A percentile compares a stretch with the other conserved stretches of the same genome.
phyloP scores from a whole-genome alignment of 2,113 vertebrate genomes.

The Ivindomyrus marchei region DNA sequence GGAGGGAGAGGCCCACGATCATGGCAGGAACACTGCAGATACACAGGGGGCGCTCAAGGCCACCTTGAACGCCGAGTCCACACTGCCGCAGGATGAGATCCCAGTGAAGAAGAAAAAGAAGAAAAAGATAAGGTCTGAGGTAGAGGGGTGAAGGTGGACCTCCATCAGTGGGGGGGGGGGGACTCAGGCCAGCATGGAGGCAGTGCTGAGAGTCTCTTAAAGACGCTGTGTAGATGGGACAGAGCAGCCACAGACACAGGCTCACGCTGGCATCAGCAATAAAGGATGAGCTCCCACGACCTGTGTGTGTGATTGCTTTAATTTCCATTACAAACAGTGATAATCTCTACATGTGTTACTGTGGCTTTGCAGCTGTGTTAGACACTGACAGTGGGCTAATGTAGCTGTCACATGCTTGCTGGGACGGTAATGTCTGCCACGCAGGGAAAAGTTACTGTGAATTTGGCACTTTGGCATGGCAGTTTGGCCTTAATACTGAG shows the following conservation, averaged over 20 bases:
- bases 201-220: neutral
- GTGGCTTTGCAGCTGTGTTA: neutral
- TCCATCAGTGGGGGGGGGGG: neutral
- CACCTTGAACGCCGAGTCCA: neutral
- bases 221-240: neutral
- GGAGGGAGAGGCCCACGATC: slow-evolving; percentile 21
- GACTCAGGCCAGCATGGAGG: neutral
- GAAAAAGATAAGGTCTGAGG: neutral
- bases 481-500: neutral
- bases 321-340: neutral
- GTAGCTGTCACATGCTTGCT: neutral
- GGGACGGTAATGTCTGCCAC: neutral
- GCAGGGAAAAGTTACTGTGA: neutral
- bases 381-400: neutral
- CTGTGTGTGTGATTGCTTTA: neutral
- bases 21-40: slow-evolving; percentile 8
- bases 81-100: neutral
- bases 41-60: neutral
- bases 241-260: neutral
- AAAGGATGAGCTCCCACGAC: neutral
- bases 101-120: slow-evolving; percentile 20
- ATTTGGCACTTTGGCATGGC: neutral
- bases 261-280: neutral
- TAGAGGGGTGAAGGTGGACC: neutral
- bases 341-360: neutral